Base-by-base conservation (phyloP, 2,888 invertebrate genomes). In the Sinelater perroti region DNA sequence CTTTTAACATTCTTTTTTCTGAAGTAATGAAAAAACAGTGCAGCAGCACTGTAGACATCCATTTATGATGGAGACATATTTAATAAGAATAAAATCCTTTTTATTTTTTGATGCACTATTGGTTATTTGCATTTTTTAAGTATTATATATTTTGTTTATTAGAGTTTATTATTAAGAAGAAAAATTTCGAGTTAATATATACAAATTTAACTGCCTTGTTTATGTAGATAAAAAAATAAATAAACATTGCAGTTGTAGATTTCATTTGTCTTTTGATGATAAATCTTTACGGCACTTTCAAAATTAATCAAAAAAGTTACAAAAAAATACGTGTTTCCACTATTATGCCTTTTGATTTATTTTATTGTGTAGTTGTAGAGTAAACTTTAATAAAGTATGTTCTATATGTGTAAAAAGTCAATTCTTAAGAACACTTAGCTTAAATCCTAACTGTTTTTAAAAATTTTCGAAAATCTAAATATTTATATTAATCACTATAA, bases 281-380 rank as follows among this genome's bases (percentile, higher is more conserved):
- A 28, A 44, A 16, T 18, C 17, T 44, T 30, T 30, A 17, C 18
- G 17, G 44, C 30, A 44, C 40, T 26, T 28, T 44, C 17, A 28
- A 44, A 28, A 26, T 28, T 40, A 17, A 13, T 14, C 16, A 2
- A 2, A 44, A 44, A 17, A 14, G 18, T 30, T 17, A 44, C 17
- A 38, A 38, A 40, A 40, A 11, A 24, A 8, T 40, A 21, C 17
- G 30, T 44, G 44, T 44, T 30, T 44, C 42, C 30, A 44, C 30
- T 44, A 18, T 28, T 28, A 28, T 30, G 44, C 26, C 30, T 44
- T 26, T 30, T 16, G 11, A 14, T 44, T 44, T 28, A 28, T 44
- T 44, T 44, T 10, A 44, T 44, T 44, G 44, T 44, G 44, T 44
- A 44, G 44, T 30, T 7, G 44, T 44, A 44, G 44, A 18, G 1